Conservation (phyloP, 2,113 vertebrate genomes). For the Anseranas semipalmata region DNA sequence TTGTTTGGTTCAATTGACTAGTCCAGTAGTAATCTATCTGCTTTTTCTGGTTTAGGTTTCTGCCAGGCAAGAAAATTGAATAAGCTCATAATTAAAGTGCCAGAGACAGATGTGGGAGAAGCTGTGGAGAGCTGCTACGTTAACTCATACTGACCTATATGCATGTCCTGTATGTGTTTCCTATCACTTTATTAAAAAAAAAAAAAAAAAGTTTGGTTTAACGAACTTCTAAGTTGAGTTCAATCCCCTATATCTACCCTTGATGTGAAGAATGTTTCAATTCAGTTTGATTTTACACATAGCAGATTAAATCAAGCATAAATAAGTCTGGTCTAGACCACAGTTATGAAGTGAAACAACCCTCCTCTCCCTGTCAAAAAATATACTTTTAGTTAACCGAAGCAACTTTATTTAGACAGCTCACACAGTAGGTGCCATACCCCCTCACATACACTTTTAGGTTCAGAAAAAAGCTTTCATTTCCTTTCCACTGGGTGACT, state of each 20-base stretch:
- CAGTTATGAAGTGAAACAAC: background rate
- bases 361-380: background rate
- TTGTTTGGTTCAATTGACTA: background rate
- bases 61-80: background rate
- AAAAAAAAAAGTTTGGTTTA: background rate
- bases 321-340: background rate
- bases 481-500: background rate
- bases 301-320: background rate
- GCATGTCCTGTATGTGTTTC: background rate
- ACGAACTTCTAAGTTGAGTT: background rate
- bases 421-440: background rate
- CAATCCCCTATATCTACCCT: background rate
- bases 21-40: background rate
- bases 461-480: background rate
- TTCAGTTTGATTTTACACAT: background rate
- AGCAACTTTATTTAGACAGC: background rate
- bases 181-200: no score
- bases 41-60: constrained; percentile 50
- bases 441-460: background rate
- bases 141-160: background rate
- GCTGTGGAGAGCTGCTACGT: background rate
- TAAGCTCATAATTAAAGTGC: background rate
- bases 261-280: background rate
- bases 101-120: background rate
- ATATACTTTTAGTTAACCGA: background rate